Base-by-base conservation (phyloP, 2,113 vertebrate species). In the Parotia lawesii region DNA sequence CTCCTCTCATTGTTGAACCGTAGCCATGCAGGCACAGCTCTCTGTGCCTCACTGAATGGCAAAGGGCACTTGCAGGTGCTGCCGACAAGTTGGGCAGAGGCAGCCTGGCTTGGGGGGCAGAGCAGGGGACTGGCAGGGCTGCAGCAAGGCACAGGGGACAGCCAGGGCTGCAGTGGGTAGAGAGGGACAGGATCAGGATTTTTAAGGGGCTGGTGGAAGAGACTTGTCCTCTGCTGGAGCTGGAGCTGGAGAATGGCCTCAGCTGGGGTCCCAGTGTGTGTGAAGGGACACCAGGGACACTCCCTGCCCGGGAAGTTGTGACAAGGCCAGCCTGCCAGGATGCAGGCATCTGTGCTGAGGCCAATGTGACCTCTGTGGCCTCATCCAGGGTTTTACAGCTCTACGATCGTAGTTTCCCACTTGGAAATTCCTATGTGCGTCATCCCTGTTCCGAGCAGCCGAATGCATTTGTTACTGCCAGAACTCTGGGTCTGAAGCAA, bases 351-450 rank as follows among this genome's bases (percentile, higher is more conserved):
- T 65, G 62, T 80, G 54, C 60, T 18, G 62, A 23, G n/a, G 65
- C 82, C 4, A 48, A 2, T 5, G 14, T 58, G 86, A 80, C 69
- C 86, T 66, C 86, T 80, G 72, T 15, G 27, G 69, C 66, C 86
- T 80, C 79, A 31, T n/a, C 9, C 1, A 7, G 21, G 47, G 25
- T 83, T 95, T 94, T 92, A 90, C 83, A 48, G 71, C 89, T 92
- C 72, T 57, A n/a, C 2, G n/a, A 75, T 58, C 1, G 0, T 56
- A 75, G 87, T 90, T 86, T 31, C 60, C 51, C 6, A 1, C 69
- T 76, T 29, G 69, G 72, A 95, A 95, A 92, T 86, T 89, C 91
- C 76, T 80, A 67, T 42, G 66, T 95, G 91, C 75, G 9, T 90
- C 93, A 94, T 14, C 64, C 24, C 8, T 2, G 44, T 82, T 76